phyloP scores from a whole-genome alignment of 1,140 invertebrate species.

The Tetranychus cinnabarinus region DNA sequence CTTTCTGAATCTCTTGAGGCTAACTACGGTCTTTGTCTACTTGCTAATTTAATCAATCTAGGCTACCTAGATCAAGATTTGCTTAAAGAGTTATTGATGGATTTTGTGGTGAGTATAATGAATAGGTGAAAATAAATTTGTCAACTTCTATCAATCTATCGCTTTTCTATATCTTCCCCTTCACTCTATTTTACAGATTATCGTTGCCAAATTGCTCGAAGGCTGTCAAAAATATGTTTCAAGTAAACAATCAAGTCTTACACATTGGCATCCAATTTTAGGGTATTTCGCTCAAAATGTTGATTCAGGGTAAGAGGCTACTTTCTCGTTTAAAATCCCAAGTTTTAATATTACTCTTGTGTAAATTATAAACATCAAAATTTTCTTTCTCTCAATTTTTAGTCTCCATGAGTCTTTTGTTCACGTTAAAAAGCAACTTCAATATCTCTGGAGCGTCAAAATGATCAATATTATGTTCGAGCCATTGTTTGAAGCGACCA shows the following conservation, averaged over 20 bases:
- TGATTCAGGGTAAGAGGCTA: slow-evolving; percentile 27
- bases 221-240: slow-evolving; percentile 61
- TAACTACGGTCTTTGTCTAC: slow-evolving; percentile 57
- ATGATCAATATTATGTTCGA: slow-evolving; percentile 31
- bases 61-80: slow-evolving; percentile 43
- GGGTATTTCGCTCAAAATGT: slow-evolving; percentile 84
- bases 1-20: slow-evolving; percentile 68
- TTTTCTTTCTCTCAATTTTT: slow-evolving; percentile 13
- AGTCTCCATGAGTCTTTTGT: slow-evolving; percentile 58
- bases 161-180: too few relatives aligned
- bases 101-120: slow-evolving; percentile 22
- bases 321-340: too few relatives aligned
- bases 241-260: slow-evolving; percentile 61
- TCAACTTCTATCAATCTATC: background rate
- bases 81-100: slow-evolving; percentile 10
- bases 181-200: slow-evolving; percentile 29
- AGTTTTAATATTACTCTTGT: background rate
- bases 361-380: background rate
- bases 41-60: slow-evolving; percentile 41
- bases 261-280: slow-evolving; percentile 87
- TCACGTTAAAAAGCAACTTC: slow-evolving; percentile 52
- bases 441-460: slow-evolving; percentile 53
- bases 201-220: slow-evolving; percentile 51
- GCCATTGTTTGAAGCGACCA: slow-evolving; percentile 17
- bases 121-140: background rate